Conservation (phyloP, 2,113 vertebrate genomes). For the Chroicocephalus ridibundus region DNA sequence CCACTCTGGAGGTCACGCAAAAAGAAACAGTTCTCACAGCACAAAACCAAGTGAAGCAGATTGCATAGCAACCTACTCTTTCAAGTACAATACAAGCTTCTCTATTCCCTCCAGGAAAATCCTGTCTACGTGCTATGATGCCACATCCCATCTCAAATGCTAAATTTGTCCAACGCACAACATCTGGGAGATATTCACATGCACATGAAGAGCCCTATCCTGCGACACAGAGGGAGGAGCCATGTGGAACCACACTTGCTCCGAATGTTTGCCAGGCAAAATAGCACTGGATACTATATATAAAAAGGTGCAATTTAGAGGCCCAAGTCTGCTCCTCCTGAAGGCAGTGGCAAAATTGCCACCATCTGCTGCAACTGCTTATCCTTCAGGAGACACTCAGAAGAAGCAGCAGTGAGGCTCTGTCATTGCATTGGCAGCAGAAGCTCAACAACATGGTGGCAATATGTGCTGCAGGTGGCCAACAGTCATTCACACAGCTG, state of each 20-base stretch:
- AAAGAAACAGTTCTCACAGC: constrained; percentile 17
- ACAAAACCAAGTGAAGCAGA: not conserved
- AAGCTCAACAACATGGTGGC: not conserved
- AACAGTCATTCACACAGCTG: not conserved
- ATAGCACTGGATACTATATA: not conserved
- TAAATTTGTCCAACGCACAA: not conserved
- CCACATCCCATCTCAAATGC: not conserved
- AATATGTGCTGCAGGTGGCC: not conserved
- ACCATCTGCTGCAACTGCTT: not conserved
- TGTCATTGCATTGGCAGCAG: not conserved
- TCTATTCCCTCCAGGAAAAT: not conserved
- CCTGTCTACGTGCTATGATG: constrained; percentile 17
- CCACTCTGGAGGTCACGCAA: not conserved
- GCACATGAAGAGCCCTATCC: not conserved
- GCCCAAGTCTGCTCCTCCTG: not conserved
- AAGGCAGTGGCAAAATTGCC: not conserved
- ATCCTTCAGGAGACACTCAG: not conserved
- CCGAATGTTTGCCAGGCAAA: not conserved
- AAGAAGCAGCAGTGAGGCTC: not conserved
- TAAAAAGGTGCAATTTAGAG: not conserved
- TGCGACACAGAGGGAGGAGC: not conserved
- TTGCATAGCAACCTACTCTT: not conserved
- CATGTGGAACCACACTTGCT: not conserved
- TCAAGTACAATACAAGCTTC: not conserved
- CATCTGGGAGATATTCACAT: not conserved